phyloP scores from a whole-genome alignment of 2,113 vertebrate species.

The Microcebus lehilahytsara region DNA sequence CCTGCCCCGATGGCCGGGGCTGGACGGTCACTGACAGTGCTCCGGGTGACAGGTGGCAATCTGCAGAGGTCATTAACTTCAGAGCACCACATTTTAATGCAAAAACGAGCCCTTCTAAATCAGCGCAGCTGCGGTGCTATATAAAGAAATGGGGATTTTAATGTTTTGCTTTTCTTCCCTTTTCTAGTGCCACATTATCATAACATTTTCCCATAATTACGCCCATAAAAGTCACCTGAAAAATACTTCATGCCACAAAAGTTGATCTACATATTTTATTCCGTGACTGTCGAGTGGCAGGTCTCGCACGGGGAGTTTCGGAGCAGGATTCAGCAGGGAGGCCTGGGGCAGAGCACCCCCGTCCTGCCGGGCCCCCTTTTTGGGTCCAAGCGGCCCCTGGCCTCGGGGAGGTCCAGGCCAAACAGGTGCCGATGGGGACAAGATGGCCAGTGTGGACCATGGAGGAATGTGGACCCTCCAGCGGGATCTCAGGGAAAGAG shows the following conservation, averaged over 20 bases:
- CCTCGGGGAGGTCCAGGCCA: not conserved
- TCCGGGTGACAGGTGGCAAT: slow-evolving; percentile 60
- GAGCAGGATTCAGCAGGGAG: not conserved
- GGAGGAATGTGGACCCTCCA: fast-evolving
- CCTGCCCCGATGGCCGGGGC: not conserved
- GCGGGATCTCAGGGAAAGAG: fast-evolving
- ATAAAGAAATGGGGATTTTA: slow-evolving; percentile 61
- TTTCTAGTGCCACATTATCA: slow-evolving; percentile 62
- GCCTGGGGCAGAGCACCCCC: fast-evolving
- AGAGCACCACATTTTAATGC: slow-evolving; percentile 38
- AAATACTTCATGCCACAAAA: slow-evolving; percentile 26
- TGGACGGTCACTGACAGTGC: fast-evolving
- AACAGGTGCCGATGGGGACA: fast-evolving
- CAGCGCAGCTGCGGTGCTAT: slow-evolving; percentile 47
- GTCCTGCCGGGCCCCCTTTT: fast-evolving
- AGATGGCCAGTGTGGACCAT: not conserved
- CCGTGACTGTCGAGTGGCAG: not conserved
- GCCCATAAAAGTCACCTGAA: slow-evolving; percentile 75
- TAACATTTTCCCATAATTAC: slow-evolving; percentile 62
- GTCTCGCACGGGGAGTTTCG: not conserved
- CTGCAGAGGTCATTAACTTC: slow-evolving; percentile 66
- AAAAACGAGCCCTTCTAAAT: not conserved
- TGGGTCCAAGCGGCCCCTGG: fast-evolving
- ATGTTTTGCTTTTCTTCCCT: slow-evolving; percentile 64
- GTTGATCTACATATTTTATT: slow-evolving; percentile 13